Base-by-base conservation (phyloP, 2,888 invertebrate genomes). In the Drosophila neonasuta region DNA sequence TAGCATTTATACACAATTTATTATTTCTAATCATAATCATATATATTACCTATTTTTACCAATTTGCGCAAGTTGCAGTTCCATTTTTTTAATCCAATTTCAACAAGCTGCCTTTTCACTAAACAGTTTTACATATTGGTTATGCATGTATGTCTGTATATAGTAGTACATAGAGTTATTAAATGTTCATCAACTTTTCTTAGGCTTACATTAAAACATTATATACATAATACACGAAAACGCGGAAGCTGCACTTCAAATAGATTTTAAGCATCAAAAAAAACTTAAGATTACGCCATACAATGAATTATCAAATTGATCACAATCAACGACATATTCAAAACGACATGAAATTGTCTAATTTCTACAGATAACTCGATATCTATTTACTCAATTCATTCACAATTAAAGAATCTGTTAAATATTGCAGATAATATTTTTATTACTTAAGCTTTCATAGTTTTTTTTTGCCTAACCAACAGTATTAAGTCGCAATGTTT, bases 1-100 rank as follows among this genome's bases (percentile, higher is more conserved):
- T 61, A 74, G 56, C 56, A 73, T 71, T 82, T 85, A 68, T 82
- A 77, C 77, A 80, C 80, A 85, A 74, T 80, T 79, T 80, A 71
- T 83, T 84, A 79, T 73, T 66, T 70, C 74, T 80, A 77, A 62
- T 73, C 58, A 59, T 69, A 55, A 52, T 68, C 44, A 39, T 51
- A 70, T 61, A 60, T 61, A 30, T 71, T 54, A 71, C 62, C 61
- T 65, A 70, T 41, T 20, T 20, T 49, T 58, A 20, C 49, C 55
- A 55, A 36, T 36, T 68, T 71, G 48, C 74, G 58, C 71, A 83
- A 74, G 62, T 68, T 71, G 72, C 72, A 68, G 39, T 67, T 77
- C 61, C 59, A 24, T 24, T 24, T 36, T 36, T 59, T 54, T 41
- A 11, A 20, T 55, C 45, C 45, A 57, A 60, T 64, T 68, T 56